Evolutionary conservation across 2,113 vertebrate species (phyloP), one percentile per base, ranked within the genome.

Genomic region (Alethe diademata): DNA sequence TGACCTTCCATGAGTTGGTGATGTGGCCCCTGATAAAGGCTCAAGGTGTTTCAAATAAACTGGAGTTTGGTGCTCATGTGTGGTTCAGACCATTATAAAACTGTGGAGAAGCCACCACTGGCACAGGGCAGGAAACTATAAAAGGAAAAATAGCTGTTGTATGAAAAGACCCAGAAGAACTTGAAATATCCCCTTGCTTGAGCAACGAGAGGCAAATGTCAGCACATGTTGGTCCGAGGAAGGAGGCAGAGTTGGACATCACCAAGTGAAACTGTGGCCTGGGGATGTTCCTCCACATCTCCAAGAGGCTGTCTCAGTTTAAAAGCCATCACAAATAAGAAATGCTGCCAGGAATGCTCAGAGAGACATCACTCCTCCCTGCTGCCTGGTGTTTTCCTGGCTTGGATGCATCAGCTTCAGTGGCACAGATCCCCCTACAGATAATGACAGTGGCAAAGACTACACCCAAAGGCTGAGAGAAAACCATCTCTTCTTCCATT

Each of bases 1-100:
- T 70, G 31, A 56, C 9, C 9, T 62, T 82, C 2, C 2, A 8
- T 3, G 19, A 53, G 36, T 48, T 35, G 26, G 29, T 6, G 24
- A 24, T 25, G 35, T 35, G 26, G 35, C n/a, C 7, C 24, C 28
- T 82, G 8, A n/a, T 5, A 67, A 56, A 1, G 2, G 36, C 25
- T 69, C 9, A 12, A 40, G 58, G 12, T 20, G 4, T 2, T 19
- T 19, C 3, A 9, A 45, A 53, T 53, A 19, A 67, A 42, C 42
- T 35, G 60, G 24, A 71, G 35, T 25, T 74, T 12, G 14, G 29
- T 17, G 36, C 3, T 88, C 54, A 26, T 0, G 0, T 0, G 1
- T 13, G 11, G 25, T 47, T 86, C 48, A 35, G 35, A 53, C 28
- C 26, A 35, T 73, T 25, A 38, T 1, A 45, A 45, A 79, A 33